A percentile compares a stretch with the other conserved stretches of the same genome.
phyloP scores from a whole-genome alignment of 2,113 vertebrate genomes.

The Sinocyclocheilus anshuiensis region DNA sequence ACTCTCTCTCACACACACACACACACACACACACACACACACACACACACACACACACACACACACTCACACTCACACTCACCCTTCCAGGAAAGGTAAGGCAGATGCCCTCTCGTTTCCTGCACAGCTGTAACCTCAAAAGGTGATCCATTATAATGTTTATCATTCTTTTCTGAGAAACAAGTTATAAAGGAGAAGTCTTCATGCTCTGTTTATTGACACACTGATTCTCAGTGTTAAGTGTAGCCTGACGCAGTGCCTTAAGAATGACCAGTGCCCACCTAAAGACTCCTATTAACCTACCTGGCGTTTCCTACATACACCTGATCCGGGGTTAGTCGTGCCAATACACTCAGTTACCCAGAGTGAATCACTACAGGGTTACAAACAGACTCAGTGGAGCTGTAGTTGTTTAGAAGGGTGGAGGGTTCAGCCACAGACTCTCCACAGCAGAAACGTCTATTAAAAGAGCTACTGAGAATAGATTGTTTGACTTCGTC shows the following conservation, averaged over 20 bases:
- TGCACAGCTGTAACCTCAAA: slow-evolving; percentile 23
- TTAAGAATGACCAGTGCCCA: slow-evolving; percentile 18
- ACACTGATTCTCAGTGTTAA: neutral
- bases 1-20: slow-evolving; percentile 14
- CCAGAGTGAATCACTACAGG: slow-evolving; percentile 35
- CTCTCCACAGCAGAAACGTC: slow-evolving; percentile 58
- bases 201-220: slow-evolving; percentile 42
- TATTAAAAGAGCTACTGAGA: slow-evolving; percentile 68
- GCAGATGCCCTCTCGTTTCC: slow-evolving; percentile 9
- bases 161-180: slow-evolving; percentile 10
- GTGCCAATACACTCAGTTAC: slow-evolving; percentile 33
- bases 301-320: neutral
- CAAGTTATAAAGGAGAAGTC: neutral
- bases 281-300: slow-evolving; percentile 40
- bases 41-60: slow-evolving; percentile 12
- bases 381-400: slow-evolving; percentile 57
- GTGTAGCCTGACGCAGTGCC: slow-evolving; percentile 7
- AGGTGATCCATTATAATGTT: slow-evolving; percentile 38
- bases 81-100: slow-evolving; percentile 35
- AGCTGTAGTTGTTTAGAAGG: slow-evolving; percentile 50
- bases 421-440: slow-evolving; percentile 66
- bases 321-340: slow-evolving; percentile 41
- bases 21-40: neutral
- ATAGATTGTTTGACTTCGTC: slow-evolving; percentile 77
- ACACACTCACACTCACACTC: neutral